phyloP scores from a whole-genome alignment of 2,888 invertebrate genomes.

The Suillia variegata region DNA sequence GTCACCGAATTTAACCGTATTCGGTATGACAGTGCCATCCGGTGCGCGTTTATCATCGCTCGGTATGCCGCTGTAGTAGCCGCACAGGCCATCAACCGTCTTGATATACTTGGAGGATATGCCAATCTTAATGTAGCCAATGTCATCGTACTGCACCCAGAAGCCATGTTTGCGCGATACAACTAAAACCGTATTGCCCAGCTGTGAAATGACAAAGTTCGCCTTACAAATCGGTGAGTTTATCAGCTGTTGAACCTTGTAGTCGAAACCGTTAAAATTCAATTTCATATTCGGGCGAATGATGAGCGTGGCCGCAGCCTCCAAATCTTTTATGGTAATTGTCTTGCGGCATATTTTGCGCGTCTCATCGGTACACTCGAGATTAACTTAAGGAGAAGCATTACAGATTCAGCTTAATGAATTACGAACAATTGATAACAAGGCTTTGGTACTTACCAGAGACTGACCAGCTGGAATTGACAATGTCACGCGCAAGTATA shows the following conservation, averaged over 20 bases:
- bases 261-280: constrained; percentile 71
- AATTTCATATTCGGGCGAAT: constrained; percentile 68
- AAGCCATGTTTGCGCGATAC: constrained; percentile 75
- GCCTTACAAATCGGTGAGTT: constrained; percentile 56
- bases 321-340: constrained; percentile 67
- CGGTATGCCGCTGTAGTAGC: constrained; percentile 71
- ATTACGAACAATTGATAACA: not conserved
- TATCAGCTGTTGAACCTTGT: constrained; percentile 55
- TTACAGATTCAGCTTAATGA: not conserved
- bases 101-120: constrained; percentile 68
- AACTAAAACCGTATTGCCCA: constrained; percentile 74
- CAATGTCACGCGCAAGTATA: constrained; percentile 73
- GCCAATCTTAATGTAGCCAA: constrained; percentile 74
- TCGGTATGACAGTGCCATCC: constrained; percentile 67
- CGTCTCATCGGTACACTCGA: constrained; percentile 50
- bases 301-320: constrained; percentile 63
- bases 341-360: constrained; percentile 67
- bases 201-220: constrained; percentile 70
- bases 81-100: constrained; percentile 80
- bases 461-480: constrained; percentile 72
- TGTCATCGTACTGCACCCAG: constrained; percentile 73
- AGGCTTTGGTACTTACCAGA: constrained; percentile 68
- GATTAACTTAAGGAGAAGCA: constrained; percentile 64
- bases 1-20: constrained; percentile 75
- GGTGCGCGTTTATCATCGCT: constrained; percentile 76